Evolutionary conservation across 1,140 invertebrate species (phyloP).

Genomic region (Camponotus pennsylvanicus): DNA sequence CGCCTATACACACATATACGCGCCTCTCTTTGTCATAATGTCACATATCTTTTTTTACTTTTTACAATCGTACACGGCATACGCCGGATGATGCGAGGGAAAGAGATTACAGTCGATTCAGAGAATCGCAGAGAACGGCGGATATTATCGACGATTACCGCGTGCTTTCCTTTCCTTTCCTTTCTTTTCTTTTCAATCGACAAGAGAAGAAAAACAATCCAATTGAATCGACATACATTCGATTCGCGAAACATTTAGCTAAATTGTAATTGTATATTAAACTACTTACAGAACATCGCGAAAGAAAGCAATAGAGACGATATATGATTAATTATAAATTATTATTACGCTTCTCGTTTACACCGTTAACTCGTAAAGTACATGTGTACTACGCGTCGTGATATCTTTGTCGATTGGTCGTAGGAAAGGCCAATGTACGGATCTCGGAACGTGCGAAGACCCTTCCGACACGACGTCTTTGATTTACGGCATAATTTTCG

Average conservation of each 20-base stretch:
- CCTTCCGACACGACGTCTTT: conserved; percentile 27
- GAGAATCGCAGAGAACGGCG: conserved; percentile 23
- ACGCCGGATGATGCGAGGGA: conserved; percentile 44
- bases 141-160: conserved; percentile 8
- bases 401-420: conserved; percentile 59
- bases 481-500: conserved; percentile 50
- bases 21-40: conserved; percentile 59
- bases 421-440: conserved; percentile 24
- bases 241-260: conserved; percentile 42
- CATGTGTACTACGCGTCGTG: conserved; percentile 41
- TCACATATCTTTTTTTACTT: conserved; percentile 57
- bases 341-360: conserved; percentile 40
- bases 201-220: conserved; percentile 41
- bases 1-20: conserved; percentile 47
- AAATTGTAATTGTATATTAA: conserved; percentile 42
- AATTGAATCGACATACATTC: conserved; percentile 15
- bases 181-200: conserved; percentile 32
- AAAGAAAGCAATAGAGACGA: conserved; percentile 23
- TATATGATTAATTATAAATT: conserved; percentile 42
- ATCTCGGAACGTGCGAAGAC: conserved; percentile 37
- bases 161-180: neutral
- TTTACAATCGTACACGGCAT: conserved; percentile 65
- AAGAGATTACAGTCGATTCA: conserved; percentile 59
- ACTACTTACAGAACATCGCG: neutral
- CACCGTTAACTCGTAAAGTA: conserved; percentile 23